Evolutionary conservation across 2,113 vertebrate genomes (phyloP).

Genomic region (Trogon surrucura): DNA sequence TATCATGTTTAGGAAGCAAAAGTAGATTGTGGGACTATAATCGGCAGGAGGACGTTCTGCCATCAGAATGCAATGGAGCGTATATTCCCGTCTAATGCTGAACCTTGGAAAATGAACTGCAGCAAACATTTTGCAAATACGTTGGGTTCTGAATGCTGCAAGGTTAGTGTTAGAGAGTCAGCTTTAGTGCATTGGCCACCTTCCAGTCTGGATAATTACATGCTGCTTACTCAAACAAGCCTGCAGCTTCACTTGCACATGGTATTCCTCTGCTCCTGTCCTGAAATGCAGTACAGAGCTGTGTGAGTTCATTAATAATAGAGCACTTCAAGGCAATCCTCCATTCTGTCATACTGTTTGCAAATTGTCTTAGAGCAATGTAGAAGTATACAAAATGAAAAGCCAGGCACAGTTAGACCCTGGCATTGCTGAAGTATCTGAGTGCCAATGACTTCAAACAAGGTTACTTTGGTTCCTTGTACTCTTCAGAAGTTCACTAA

Average conservation of each 20-base stretch:
- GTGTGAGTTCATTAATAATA: conserved; percentile 2
- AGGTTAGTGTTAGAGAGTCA: conserved; percentile 3
- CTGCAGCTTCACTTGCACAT: conserved; percentile 18
- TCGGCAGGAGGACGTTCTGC: background rate
- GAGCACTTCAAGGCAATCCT: background rate
- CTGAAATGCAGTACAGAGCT: background rate
- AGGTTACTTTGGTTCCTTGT: background rate
- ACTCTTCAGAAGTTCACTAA: background rate
- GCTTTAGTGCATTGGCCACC: conserved; percentile 16
- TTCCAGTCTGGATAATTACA: conserved; percentile 47
- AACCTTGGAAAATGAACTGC: conserved; percentile 1
- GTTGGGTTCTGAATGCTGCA: background rate
- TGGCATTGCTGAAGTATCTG: background rate
- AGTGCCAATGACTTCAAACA: background rate
- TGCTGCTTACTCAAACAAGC: conserved; percentile 26
- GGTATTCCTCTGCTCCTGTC: background rate
- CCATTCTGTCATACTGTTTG: background rate
- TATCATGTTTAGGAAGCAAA: background rate
- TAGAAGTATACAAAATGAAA: background rate
- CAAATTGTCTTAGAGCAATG: background rate
- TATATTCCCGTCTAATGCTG: background rate
- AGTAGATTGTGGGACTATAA: background rate
- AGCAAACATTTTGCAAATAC: conserved; percentile 23
- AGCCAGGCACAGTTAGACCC: background rate
- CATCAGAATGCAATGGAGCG: background rate